These are phyloP conservation scores for Numenius arquata DNA, from an alignment of 2,113 vertebrate genomes.

Conservation along the genomic window DNA sequence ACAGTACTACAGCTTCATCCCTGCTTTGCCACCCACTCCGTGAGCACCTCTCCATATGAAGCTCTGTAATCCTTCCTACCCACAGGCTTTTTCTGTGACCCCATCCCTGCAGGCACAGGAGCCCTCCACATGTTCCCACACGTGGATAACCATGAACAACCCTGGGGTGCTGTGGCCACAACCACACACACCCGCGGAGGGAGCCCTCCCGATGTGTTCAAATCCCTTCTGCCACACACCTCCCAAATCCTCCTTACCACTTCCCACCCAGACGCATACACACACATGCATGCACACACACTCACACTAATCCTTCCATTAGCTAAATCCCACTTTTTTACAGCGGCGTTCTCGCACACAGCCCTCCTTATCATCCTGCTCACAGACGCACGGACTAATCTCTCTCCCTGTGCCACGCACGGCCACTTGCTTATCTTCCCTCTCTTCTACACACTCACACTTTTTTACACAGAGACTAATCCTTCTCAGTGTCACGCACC, in stretches of 20 bases:
- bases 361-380: neutral
- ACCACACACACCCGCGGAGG: rapidly evolving
- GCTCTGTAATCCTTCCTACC: neutral
- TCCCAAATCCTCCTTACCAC: neutral
- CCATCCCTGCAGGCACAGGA: neutral
- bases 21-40: neutral
- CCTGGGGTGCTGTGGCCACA: rapidly evolving
- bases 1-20: neutral
- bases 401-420: neutral
- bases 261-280: rapidly evolving
- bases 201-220: neutral
- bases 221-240: neutral
- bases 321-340: neutral
- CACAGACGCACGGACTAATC: rapidly evolving
- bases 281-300: neutral
- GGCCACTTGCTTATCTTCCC: neutral
- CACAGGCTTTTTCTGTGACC: rapidly evolving
- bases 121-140: rapidly evolving
- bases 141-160: rapidly evolving
- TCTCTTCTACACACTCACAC: neutral
- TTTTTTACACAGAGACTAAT: constrained; percentile 25
- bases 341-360: rapidly evolving
- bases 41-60: neutral
- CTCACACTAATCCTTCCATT: neutral
- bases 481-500: constrained; percentile 31